A percentile compares a stretch with the other conserved stretches of the same genome.
phyloP scores from a whole-genome alignment of 2,113 vertebrate genomes.

The Aleadryas rufinucha region DNA sequence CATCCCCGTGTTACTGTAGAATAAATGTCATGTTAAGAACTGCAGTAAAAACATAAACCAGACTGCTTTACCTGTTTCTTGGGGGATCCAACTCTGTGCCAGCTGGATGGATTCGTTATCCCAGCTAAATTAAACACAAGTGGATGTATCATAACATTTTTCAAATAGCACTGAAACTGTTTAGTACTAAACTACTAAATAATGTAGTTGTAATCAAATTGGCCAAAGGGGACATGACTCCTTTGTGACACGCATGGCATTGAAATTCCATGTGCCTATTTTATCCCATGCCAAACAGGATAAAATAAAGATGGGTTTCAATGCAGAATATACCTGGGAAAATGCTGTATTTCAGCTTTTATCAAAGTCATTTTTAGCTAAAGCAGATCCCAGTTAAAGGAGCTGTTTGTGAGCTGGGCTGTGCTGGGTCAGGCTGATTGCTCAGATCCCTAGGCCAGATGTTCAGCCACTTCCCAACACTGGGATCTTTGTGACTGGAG shows the following conservation, averaged over 20 bases:
- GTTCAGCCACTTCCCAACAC: background rate
- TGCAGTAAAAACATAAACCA: conserved; percentile 11
- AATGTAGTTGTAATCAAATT: background rate
- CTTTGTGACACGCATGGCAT: background rate
- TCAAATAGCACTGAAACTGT: background rate
- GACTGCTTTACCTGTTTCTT: conserved; percentile 82
- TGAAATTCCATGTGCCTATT: background rate
- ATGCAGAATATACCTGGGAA: background rate
- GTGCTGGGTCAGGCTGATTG: background rate
- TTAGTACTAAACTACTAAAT: background rate
- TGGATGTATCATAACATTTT: background rate
- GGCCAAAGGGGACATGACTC: background rate
- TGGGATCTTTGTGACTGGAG: background rate
- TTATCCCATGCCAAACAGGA: background rate
- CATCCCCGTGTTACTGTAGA: background rate
- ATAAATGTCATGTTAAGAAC: background rate
- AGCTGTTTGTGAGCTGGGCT: background rate
- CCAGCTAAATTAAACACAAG: conserved; percentile 80
- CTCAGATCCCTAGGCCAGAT: background rate
- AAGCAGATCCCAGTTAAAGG: background rate
- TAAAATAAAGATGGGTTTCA: background rate
- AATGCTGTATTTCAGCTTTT: background rate
- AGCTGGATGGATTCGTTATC: conserved; percentile 89
- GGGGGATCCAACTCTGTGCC: conserved; percentile 83
- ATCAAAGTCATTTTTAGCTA: background rate